These are phyloP conservation scores for Rhagium mordax DNA, from an alignment of 2,888 invertebrate species.

Conservation along the genomic window DNA sequence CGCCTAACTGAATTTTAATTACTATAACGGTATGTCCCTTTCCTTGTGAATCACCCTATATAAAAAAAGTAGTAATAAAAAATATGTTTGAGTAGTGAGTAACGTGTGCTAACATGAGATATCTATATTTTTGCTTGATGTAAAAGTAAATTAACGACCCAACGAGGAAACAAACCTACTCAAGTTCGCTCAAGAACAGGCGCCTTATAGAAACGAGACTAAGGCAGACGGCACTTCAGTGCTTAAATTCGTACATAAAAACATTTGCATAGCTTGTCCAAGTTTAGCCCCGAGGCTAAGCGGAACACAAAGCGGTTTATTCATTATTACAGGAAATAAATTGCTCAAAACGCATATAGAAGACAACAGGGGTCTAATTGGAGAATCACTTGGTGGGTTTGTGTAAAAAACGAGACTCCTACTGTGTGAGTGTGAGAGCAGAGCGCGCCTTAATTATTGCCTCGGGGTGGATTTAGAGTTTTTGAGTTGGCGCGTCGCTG, in stretches of 20 bases:
- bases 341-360: slow-evolving; percentile 55
- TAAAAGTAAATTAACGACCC: neutral
- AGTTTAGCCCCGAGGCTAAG: slow-evolving; percentile 43
- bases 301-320: slow-evolving; percentile 46
- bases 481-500: slow-evolving; percentile 7
- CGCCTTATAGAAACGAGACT: slow-evolving; percentile 22
- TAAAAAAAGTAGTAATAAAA: too few species aligned
- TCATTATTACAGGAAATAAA: slow-evolving; percentile 47
- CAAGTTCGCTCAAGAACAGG: neutral
- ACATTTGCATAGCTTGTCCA: slow-evolving; percentile 31
- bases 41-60: too few species aligned
- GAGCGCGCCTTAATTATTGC: slow-evolving; percentile 51
- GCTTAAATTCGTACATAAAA: slow-evolving; percentile 12
- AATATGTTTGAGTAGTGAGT: too few species aligned
- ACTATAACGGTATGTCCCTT: too few species aligned
- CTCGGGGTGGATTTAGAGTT: slow-evolving; percentile 37
- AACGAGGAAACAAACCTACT: neutral
- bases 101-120: too few species aligned
- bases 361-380: slow-evolving; percentile 55
- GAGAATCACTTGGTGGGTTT: slow-evolving; percentile 42
- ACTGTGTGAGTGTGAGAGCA: slow-evolving; percentile 37
- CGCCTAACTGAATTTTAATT: too few species aligned
- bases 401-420: slow-evolving; percentile 35
- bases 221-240: slow-evolving; percentile 16
- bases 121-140: neutral